phyloP scores from a whole-genome alignment of 1,140 invertebrate genomes.

The Megalopta genalis region DNA sequence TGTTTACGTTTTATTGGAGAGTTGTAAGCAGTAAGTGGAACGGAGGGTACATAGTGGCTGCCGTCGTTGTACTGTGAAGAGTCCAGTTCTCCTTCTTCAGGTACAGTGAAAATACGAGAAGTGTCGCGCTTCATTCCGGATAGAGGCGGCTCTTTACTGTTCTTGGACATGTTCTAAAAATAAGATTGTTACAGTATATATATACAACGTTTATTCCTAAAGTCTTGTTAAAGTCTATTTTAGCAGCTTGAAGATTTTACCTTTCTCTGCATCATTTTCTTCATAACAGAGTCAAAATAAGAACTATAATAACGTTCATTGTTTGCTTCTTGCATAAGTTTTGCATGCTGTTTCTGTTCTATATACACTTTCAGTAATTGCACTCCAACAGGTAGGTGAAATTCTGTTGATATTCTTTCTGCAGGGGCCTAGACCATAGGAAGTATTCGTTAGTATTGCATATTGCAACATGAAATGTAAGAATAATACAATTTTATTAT shows the following conservation, averaged over 20 bases:
- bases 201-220: neutral
- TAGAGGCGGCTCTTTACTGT: conserved; percentile 73
- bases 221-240: neutral
- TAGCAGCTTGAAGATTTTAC: conserved; percentile 44
- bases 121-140: conserved; percentile 87
- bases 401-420: conserved; percentile 83
- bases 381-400: conserved; percentile 87
- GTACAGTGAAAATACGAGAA: conserved; percentile 88
- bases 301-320: conserved; percentile 69
- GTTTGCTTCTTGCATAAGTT: conserved; percentile 71
- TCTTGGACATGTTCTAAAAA: conserved; percentile 65
- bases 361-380: conserved; percentile 90
- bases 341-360: conserved; percentile 81
- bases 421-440: conserved; percentile 82
- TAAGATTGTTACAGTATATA: conserved; percentile 27
- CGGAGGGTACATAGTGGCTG: conserved; percentile 66
- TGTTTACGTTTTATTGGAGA: conserved; percentile 71
- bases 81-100: conserved; percentile 84
- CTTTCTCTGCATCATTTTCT: conserved; percentile 67
- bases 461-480: neutral
- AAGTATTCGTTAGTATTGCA: conserved; percentile 24
- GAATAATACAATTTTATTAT: conserved; percentile 23
- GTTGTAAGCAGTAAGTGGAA: conserved; percentile 65
- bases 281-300: conserved; percentile 57
- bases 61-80: conserved; percentile 72